Evolutionary conservation across 2,797 vertebrate genomes (phyloP), one percentile per base, ranked within the genome.

Genomic region (Bradypus variegatus): DNA sequence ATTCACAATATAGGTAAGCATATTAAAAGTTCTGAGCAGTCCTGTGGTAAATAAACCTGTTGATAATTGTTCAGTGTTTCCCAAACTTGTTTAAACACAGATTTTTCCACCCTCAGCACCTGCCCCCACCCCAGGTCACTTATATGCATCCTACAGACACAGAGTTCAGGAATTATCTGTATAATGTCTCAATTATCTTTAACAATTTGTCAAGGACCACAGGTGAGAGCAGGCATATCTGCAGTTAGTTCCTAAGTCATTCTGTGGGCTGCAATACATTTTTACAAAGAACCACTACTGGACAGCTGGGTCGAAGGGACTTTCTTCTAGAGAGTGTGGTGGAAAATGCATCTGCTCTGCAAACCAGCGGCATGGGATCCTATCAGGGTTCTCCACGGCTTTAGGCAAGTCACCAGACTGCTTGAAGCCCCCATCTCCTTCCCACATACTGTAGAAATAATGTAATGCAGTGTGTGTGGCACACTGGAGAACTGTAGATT

Each of bases 381-480:
- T 19, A 3, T 23, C 38, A 53, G 9, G 11, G 16, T 50, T 76
- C 77, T 62, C 70, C 27, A 8, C 8, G 70, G 31, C 14, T 76
- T 89, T 80, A 65, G 45, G 50, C 7, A 4, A 45, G 19, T 16
- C 67, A 14, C 33, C 36, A 45, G 16, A 69, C 21, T 70, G 73
- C 23, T 29, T n/a, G 62, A 33, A 50, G 18, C 27, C 2, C 73
- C 23, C 29, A 18, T 31, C 45, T 50, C 36, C 69, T 83, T 19
- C 1, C 8, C 21, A 7, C 12, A 41, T 45, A 78, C 69, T 81
- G 27, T 82, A 58, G 62, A 85, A 77, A 72, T 11, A 21, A 29
- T 13, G 4, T 2, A 14, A 60, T 58, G 21, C 12, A 3, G 8
- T 25, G 36, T 13, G 12, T 2, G 3, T 0, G 36, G 41, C 41